Percentiles rank a stretch among this genome's conserved stretches.
Evolutionary conservation across 2,888 invertebrate species (phyloP).

Genomic region (Megalurothrips usitatus): DNA sequence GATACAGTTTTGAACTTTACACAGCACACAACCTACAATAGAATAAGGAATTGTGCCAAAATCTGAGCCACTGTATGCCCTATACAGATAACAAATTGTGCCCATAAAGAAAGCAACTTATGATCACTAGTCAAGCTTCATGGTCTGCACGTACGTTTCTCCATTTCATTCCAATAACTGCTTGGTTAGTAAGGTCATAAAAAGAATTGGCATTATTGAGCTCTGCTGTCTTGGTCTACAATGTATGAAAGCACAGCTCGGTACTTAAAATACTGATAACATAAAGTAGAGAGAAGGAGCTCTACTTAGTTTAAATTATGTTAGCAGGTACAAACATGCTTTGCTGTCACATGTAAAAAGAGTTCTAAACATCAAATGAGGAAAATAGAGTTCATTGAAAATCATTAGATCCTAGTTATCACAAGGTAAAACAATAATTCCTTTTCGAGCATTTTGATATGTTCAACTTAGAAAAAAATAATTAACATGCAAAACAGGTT

Average conservation of each 20-base stretch:
- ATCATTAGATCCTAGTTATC: background rate
- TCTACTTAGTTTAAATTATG: too few species aligned
- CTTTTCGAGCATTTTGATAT: background rate
- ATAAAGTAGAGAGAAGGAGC: background rate
- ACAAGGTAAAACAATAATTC: background rate
- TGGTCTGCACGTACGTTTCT: background rate
- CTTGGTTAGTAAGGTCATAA: background rate
- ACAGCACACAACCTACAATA: too few species aligned
- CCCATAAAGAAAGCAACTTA: slow-evolving; percentile 5
- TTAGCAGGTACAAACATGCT: too few species aligned
- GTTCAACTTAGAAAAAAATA: background rate
- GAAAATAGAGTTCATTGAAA: too few species aligned
- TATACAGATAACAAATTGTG: background rate
- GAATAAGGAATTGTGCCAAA: background rate
- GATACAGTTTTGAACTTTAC: too few species aligned
- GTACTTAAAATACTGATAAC: background rate
- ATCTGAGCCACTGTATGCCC: background rate
- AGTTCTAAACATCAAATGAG: too few species aligned
- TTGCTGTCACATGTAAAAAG: too few species aligned
- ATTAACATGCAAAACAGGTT: background rate
- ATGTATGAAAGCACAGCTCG: background rate
- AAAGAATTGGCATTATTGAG: slow-evolving; percentile 14
- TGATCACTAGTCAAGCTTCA: slow-evolving; percentile 3
- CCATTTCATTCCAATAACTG: background rate
- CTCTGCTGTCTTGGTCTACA: background rate